These are phyloP conservation scores for Umimayanthus chanpuru DNA, from an alignment of 92 coral and sea anemone genomes.

Conservation along the genomic window DNA sequence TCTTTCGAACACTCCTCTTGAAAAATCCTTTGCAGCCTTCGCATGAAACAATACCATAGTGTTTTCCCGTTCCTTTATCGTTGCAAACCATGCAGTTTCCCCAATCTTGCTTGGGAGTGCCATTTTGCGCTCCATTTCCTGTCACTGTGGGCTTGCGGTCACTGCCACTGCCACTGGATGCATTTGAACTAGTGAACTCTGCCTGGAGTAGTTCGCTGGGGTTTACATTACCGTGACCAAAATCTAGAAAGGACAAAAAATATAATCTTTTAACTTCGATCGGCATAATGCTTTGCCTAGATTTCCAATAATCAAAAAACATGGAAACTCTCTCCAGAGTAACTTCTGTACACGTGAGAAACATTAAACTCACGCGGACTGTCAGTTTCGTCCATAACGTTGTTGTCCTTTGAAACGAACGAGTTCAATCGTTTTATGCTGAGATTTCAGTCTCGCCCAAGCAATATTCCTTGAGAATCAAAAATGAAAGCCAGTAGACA, in stretches of 20 bases:
- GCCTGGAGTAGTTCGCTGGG: background rate
- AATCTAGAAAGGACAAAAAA: conserved; percentile 26
- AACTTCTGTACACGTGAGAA: background rate
- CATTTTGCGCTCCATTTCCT: background rate
- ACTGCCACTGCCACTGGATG: too few species aligned
- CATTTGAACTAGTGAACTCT: background rate
- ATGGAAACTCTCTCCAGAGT: too few species aligned
- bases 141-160: background rate
- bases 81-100: conserved; percentile 92
- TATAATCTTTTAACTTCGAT: background rate
- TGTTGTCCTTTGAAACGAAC: background rate
- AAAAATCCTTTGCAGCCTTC: conserved; percentile 99
- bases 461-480: background rate
- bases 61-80: conserved; percentile 90
- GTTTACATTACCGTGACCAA: background rate
- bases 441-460: background rate
- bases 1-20: conserved; percentile 85
- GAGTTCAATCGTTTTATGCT: too few species aligned
- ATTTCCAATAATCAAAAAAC: background rate
- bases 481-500: background rate
- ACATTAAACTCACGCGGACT: background rate
- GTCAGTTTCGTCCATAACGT: background rate
- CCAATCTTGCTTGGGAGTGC: conserved; percentile 56
- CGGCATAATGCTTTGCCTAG: too few species aligned
- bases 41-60: conserved; percentile 93